These are phyloP conservation scores for Pseudoatta argentina DNA, from an alignment of 1,140 invertebrate species.

Conservation along the genomic window DNA sequence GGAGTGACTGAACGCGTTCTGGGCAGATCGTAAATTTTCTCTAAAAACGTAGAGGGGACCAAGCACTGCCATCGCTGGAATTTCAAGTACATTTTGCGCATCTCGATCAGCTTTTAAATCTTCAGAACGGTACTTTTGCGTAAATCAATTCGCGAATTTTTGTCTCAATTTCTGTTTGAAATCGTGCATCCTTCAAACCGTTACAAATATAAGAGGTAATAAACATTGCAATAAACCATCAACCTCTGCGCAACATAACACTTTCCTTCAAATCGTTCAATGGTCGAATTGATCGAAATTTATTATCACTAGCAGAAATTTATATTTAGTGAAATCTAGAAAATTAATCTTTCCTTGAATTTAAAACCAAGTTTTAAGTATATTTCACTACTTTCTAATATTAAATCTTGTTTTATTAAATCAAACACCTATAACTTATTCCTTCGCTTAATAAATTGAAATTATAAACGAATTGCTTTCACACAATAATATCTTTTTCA, in stretches of 20 bases:
- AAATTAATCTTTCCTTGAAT: neutral
- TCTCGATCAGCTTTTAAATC: slow-evolving; percentile 40
- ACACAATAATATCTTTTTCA: neutral
- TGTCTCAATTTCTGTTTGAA: slow-evolving; percentile 7
- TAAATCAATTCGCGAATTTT: slow-evolving; percentile 51
- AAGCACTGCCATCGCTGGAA: slow-evolving; percentile 2
- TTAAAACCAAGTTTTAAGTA: neutral
- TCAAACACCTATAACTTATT: neutral
- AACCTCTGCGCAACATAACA: slow-evolving; percentile 23
- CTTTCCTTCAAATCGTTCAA: slow-evolving; percentile 26
- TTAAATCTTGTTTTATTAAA: neutral
- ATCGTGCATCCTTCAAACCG: slow-evolving; percentile 9
- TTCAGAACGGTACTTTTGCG: neutral
- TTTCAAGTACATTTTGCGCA: slow-evolving; percentile 32
- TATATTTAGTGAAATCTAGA: neutral
- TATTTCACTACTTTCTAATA: neutral
- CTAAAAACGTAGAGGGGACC: slow-evolving; percentile 37
- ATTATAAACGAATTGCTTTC: slow-evolving; percentile 4
- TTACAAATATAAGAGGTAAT: neutral
- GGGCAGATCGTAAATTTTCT: slow-evolving; percentile 61
- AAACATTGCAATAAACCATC: neutral
- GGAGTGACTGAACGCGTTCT: slow-evolving; percentile 64
- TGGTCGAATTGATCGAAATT: neutral
- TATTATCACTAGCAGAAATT: neutral
- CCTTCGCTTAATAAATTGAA: neutral